Conservation (phyloP, 2,797 vertebrate genomes). For the Nannoperca australis region DNA sequence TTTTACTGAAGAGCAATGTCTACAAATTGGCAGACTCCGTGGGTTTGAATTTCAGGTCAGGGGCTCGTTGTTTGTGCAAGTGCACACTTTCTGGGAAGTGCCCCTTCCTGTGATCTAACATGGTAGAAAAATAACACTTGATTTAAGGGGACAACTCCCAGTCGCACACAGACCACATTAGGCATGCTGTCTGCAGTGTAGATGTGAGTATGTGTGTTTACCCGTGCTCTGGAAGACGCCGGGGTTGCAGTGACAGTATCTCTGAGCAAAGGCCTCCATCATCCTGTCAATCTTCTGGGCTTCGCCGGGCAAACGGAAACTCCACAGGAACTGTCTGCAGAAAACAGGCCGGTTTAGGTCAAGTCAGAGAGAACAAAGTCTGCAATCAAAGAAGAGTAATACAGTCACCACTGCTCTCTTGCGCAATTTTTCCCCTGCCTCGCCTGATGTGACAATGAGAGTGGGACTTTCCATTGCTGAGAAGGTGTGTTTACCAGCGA, state of each 20-base stretch:
- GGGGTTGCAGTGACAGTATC: conserved; percentile 95
- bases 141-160: not conserved
- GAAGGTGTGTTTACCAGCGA: conserved; percentile 15
- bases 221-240: conserved; percentile 96
- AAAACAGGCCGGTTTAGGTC: conserved; percentile 50
- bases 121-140: conserved; percentile 2
- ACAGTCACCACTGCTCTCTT: conserved; percentile 3
- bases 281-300: conserved; percentile 97
- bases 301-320: conserved; percentile 94
- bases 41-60: not conserved
- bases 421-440: not conserved
- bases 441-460: not conserved
- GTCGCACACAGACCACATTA: not conserved
- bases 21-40: conserved; percentile 1
- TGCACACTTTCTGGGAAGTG: conserved; percentile 3
- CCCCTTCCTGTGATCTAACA: conserved; percentile 35
- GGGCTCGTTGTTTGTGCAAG: conserved; percentile 12
- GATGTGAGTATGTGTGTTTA: conserved; percentile 47
- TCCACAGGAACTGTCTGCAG: conserved; percentile 94
- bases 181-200: not conserved
- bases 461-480: conserved; percentile 47
- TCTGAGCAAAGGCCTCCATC: conserved; percentile 98
- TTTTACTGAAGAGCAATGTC: conserved; percentile 7
- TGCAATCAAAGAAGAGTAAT: conserved; percentile 5
- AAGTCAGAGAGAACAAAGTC: conserved; percentile 23